Percentiles rank a stretch among this genome's conserved stretches.
Evolutionary conservation across 2,113 vertebrate genomes (phyloP).

Genomic region (Phaethon lepturus): DNA sequence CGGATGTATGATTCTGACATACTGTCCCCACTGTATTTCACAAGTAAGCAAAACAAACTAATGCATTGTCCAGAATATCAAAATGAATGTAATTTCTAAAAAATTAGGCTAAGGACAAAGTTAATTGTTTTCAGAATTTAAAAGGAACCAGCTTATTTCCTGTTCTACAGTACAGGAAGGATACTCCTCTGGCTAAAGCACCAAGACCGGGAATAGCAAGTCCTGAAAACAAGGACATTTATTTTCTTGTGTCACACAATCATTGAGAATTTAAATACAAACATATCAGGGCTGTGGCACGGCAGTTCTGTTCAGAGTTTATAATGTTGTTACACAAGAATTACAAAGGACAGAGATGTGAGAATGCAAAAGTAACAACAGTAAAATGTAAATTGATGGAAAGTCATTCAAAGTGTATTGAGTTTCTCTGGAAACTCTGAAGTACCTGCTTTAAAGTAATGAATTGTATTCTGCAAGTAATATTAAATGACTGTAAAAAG

Average conservation of each 20-base stretch:
- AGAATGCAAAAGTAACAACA: background rate
- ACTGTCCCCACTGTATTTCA: constrained; percentile 39
- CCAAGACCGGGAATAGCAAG: constrained; percentile 17
- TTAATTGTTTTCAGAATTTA: constrained; percentile 51
- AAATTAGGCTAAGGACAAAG: constrained; percentile 27
- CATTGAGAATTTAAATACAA: background rate
- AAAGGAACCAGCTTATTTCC: constrained; percentile 61
- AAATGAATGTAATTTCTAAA: constrained; percentile 10
- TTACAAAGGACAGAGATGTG: background rate
- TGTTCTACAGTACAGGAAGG: constrained; percentile 45
- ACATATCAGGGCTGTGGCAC: background rate
- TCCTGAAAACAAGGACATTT: constrained; percentile 41
- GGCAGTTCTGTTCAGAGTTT: background rate
- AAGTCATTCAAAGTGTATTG: background rate
- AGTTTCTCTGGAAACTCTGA: background rate
- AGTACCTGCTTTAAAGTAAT: background rate
- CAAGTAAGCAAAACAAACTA: constrained; percentile 59
- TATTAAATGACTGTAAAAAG: background rate
- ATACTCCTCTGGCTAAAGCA: constrained; percentile 49
- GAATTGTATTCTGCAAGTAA: background rate
- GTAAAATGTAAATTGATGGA: background rate
- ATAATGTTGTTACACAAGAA: background rate
- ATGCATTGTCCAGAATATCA: constrained; percentile 21
- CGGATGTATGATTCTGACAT: background rate
- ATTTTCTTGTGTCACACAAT: constrained; percentile 12